Conservation (phyloP, 2,113 vertebrate species). For the Rhineura floridana region DNA sequence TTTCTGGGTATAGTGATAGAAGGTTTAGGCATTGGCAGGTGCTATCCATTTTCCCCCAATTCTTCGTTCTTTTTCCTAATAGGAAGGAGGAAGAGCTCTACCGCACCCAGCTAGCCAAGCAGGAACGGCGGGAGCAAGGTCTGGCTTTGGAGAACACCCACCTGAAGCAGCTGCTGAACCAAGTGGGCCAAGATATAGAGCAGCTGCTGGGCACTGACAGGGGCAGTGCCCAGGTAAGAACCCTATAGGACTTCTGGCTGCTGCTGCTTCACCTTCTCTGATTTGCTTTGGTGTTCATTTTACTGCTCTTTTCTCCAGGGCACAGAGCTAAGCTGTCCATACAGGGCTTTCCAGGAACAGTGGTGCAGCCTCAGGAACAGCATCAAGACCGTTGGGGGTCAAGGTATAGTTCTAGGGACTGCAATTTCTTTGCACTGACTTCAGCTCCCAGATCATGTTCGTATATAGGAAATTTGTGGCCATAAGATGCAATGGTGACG, state of each 20-base stretch:
- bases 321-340: conserved; percentile 56
- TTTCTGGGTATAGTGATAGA: too few relatives aligned
- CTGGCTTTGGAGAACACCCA: conserved; percentile 73
- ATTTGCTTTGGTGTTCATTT: background rate
- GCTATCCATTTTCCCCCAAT: background rate
- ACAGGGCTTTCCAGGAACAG: conserved; percentile 67
- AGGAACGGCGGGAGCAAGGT: conserved; percentile 78
- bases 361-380: conserved; percentile 74
- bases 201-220: conserved; percentile 39
- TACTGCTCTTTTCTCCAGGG: background rate
- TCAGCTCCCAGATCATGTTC: background rate
- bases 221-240: background rate
- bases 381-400: conserved; percentile 49
- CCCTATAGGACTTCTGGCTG: background rate
- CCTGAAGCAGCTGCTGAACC: conserved; percentile 70
- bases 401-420: conserved; percentile 48
- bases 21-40: too few relatives aligned
- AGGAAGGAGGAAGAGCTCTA: conserved; percentile 72
- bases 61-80: background rate
- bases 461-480: background rate
- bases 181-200: conserved; percentile 73
- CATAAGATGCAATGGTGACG: too few relatives aligned
- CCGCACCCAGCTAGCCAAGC: conserved; percentile 70
- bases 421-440: too few relatives aligned
- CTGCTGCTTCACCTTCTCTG: background rate